These are phyloP conservation scores for Cephalopholis sonnerati DNA, from an alignment of 2,113 vertebrate genomes.

Conservation along the genomic window DNA sequence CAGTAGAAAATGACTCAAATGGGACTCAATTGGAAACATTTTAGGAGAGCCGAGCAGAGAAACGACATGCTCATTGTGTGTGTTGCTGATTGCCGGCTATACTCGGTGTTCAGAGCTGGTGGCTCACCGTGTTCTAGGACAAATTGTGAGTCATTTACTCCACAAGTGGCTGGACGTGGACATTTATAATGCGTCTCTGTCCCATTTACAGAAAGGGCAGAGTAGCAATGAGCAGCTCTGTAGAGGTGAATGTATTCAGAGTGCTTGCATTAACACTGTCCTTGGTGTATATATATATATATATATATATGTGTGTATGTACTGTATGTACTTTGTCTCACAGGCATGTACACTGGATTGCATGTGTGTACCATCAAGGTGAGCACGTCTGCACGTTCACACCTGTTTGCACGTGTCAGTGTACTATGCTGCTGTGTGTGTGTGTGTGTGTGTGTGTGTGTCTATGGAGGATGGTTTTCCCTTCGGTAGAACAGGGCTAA, in stretches of 20 bases:
- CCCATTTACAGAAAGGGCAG: slow-evolving; percentile 21
- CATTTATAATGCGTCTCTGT: slow-evolving; percentile 10
- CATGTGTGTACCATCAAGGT: not conserved
- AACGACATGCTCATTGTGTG: not conserved
- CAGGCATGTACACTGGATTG: not conserved
- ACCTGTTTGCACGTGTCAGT: slow-evolving; percentile 16
- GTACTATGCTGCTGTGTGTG: not conserved
- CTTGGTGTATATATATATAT: not conserved
- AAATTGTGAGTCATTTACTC: slow-evolving; percentile 19
- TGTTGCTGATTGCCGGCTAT: not conserved
- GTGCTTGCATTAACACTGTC: not conserved
- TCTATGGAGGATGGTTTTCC: slow-evolving; percentile 10
- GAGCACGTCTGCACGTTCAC: slow-evolving; percentile 28
- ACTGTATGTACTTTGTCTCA: not conserved
- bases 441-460: slow-evolving; percentile 14
- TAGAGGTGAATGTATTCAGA: not conserved
- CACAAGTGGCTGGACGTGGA: not conserved
- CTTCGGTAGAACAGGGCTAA: slow-evolving; percentile 41
- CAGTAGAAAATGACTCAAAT: not conserved
- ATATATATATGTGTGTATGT: not conserved
- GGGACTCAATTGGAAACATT: not conserved
- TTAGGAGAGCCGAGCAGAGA: not conserved
- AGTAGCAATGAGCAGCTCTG: not conserved
- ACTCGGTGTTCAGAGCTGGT: slow-evolving; percentile 7
- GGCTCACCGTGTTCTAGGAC: slow-evolving; percentile 9